Evolutionary conservation across 2,888 invertebrate genomes (phyloP).

Genomic region (Lasioglossum villosulum): DNA sequence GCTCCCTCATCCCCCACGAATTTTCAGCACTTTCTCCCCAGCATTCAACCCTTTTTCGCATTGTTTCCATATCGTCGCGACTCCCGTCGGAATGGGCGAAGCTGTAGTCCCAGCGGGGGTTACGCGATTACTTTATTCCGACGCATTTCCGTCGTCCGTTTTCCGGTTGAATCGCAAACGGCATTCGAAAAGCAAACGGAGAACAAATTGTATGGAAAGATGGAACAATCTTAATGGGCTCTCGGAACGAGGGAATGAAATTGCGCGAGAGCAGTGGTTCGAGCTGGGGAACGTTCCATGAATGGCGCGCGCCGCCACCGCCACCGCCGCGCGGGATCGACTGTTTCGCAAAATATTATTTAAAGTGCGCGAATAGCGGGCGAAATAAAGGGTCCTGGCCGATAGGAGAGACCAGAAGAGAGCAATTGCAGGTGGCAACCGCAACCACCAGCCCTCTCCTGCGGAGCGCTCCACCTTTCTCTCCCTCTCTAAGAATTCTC

Average conservation of each 20-base stretch:
- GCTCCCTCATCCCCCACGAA: conserved; percentile 50
- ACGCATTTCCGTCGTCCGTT: conserved; percentile 55
- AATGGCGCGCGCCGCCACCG: conserved; percentile 10
- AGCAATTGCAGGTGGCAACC: conserved; percentile 49
- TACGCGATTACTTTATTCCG: conserved; percentile 62
- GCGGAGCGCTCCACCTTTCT: conserved; percentile 19
- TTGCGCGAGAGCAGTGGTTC: conserved; percentile 56
- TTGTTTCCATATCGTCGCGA: not conserved
- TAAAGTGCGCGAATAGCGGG: conserved; percentile 43
- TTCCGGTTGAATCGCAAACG: conserved; percentile 39
- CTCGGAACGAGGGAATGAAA: conserved; percentile 58
- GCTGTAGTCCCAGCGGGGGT: conserved; percentile 24
- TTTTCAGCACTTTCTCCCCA: conserved; percentile 17
- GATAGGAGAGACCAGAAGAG: conserved; percentile 12
- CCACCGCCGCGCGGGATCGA: conserved; percentile 19
- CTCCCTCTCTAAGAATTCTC: conserved; percentile 55
- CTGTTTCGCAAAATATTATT: conserved; percentile 75
- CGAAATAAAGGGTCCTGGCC: conserved; percentile 41
- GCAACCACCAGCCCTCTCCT: conserved; percentile 24
- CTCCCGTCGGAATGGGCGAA: not conserved
- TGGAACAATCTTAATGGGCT: conserved; percentile 75
- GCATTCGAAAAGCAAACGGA: conserved; percentile 63
- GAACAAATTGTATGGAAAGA: conserved; percentile 75
- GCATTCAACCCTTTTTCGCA: conserved; percentile 4
- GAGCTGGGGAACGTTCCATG: conserved; percentile 47